Evolutionary conservation across 1,140 invertebrate species (phyloP), one percentile per base, ranked within the genome.

Genomic region (Ephestia elutella): DNA sequence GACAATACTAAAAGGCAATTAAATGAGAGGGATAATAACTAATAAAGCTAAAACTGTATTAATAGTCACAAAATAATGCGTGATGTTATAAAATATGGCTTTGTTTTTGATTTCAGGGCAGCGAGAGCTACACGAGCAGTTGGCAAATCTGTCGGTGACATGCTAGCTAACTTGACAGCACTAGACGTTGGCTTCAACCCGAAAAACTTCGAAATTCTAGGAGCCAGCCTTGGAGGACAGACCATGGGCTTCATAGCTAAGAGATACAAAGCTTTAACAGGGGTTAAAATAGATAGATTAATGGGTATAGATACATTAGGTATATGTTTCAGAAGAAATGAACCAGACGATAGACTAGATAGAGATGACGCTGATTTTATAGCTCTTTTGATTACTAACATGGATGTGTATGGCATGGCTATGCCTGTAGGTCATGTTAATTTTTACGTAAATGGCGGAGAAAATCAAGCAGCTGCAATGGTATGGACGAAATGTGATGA

Each of bases 361-460:
- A 65, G 71, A 62, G 64, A 60, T 10, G 84, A 86, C 48, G 84
- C 80, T 0, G 80, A 85, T 44, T 84, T 85, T 28, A 80, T 86
- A 0, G 92, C 94, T 63, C 80, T 92, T 0, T 89, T 94, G 59
- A 90, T 91, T 59, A 94, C 93, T 0, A 95, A 93, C 70, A 92
- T 92, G 1, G 92, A 91, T 5, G 91, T 90, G 7, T 92, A 91
- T 63, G 94, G 94, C 0, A 93, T 93, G 71, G 82, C 90, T 1
- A 90, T 90, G 49, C 90, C 90, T 0, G 78, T 92, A 0, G 94
- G 93, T 0, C 91, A 94, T 74, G 69, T 80, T 1, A 80, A 82
- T 74, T 91, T 93, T 70, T 94, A 93, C 65, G 87, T 93, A 0
- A 94, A 94, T 66, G 93, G 93, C 1, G 93, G 93, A 1, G 82